Percentiles rank a stretch among this genome's conserved stretches.
Conservation (phyloP, 1,140 invertebrate genomes). For the Pogonomyrmex californicus region DNA sequence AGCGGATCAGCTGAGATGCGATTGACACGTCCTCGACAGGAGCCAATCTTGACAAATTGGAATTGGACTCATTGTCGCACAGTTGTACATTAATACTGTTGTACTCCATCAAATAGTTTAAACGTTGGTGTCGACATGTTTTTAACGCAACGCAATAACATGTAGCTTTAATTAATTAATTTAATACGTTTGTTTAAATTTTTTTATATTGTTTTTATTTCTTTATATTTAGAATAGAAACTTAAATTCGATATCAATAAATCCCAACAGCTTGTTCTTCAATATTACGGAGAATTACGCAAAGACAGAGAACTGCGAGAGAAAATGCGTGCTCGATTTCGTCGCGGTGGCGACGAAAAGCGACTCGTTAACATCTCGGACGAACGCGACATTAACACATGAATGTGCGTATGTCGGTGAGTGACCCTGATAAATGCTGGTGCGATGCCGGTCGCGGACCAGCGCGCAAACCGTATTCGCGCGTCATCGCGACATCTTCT, state of each 20-base stretch:
- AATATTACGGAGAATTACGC: background rate
- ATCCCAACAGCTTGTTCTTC: background rate
- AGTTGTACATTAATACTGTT: background rate
- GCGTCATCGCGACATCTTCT: slow-evolving; percentile 66
- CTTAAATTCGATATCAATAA: background rate
- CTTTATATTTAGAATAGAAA: background rate
- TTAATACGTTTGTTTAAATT: background rate
- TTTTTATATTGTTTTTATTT: too few relatives aligned
- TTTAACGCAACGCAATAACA: background rate
- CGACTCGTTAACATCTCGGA: slow-evolving; percentile 57
- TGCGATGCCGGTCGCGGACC: slow-evolving; percentile 52
- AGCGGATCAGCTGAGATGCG: background rate
- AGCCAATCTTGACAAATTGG: background rate
- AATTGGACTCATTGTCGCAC: background rate
- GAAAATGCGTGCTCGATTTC: background rate
- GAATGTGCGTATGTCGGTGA: slow-evolving; percentile 28
- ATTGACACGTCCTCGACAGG: background rate
- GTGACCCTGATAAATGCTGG: slow-evolving; percentile 72
- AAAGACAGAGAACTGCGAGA: background rate
- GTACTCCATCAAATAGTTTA: background rate
- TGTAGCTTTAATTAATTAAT: background rate
- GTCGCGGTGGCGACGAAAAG: background rate
- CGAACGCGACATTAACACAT: slow-evolving; percentile 65
- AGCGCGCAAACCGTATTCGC: slow-evolving; percentile 47
- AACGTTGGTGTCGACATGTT: too few relatives aligned